These are phyloP conservation scores for Neoitamus cyanurus DNA, from an alignment of 2,888 invertebrate genomes.

Conservation along the genomic window DNA sequence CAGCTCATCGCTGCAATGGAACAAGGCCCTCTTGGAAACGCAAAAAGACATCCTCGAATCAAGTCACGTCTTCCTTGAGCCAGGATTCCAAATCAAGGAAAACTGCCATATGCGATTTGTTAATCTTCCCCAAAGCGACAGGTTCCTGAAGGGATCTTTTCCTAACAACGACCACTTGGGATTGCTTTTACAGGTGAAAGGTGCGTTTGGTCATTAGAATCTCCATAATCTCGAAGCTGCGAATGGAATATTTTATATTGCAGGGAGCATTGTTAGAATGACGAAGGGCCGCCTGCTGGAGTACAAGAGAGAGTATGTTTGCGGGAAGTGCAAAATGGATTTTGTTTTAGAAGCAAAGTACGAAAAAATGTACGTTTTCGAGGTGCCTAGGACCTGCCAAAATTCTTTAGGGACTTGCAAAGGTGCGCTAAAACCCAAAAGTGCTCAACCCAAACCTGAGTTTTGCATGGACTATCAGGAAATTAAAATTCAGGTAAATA, in stretches of 20 bases:
- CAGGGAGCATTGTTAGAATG: constrained; percentile 82
- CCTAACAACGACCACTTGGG: constrained; percentile 79
- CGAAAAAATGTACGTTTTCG: constrained; percentile 68
- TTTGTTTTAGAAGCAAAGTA: constrained; percentile 76
- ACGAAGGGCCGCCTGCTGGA: constrained; percentile 82
- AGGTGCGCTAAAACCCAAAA: constrained; percentile 70
- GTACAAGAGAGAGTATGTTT: constrained; percentile 78
- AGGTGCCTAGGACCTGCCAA: constrained; percentile 69
- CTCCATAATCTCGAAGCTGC: no score
- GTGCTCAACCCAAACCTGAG: constrained; percentile 63
- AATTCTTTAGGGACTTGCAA: constrained; percentile 65
- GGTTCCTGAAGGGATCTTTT: constrained; percentile 69
- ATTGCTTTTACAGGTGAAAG: constrained; percentile 79
- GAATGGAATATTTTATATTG: constrained; percentile 52
- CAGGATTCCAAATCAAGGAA: constrained; percentile 68
- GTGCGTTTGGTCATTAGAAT: constrained; percentile 64
- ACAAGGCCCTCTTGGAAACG: constrained; percentile 71
- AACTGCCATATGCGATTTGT: constrained; percentile 76
- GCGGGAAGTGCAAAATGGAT: constrained; percentile 80
- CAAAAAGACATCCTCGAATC: constrained; percentile 70
- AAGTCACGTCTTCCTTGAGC: constrained; percentile 61
- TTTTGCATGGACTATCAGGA: constrained; percentile 84
- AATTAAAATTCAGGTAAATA: constrained; percentile 79
- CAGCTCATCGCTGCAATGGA: constrained; percentile 73
- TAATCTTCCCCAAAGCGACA: constrained; percentile 73